phyloP scores from a whole-genome alignment of 2,888 invertebrate species.

The Orthonevra nobilis region DNA sequence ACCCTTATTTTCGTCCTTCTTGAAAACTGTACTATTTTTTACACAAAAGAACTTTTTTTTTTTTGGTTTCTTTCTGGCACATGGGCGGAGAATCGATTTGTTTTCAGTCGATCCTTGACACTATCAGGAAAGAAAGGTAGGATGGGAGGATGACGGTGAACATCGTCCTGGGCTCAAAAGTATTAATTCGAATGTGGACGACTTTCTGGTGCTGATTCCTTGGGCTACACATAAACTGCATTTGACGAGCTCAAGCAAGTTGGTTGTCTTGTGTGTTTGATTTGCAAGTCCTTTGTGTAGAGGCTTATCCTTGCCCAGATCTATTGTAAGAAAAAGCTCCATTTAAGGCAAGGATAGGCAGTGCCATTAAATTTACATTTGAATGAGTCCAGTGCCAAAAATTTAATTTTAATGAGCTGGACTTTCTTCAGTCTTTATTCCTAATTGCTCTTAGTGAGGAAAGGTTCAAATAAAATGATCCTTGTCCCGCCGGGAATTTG shows the following conservation, averaged over 20 bases:
- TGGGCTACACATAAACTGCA: too few species aligned
- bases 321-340: too few species aligned
- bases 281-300: constrained; percentile 23
- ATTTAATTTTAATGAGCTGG: constrained; percentile 13
- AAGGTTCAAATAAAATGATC: constrained; percentile 58
- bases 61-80: background rate
- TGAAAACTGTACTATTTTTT: constrained; percentile 19
- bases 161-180: too few species aligned
- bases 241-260: too few species aligned
- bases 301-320: too few species aligned
- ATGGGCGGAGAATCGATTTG: constrained; percentile 15
- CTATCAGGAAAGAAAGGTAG: background rate
- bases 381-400: constrained; percentile 9
- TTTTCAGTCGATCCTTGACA: constrained; percentile 2
- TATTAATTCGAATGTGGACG: constrained; percentile 16
- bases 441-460: too few species aligned
- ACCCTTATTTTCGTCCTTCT: too few species aligned
- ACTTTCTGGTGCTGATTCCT: constrained; percentile 10
- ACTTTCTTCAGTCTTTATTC: too few species aligned
- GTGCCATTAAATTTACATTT: constrained; percentile 49
- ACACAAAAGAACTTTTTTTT: background rate
- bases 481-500: constrained; percentile 23
- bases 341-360: too few species aligned
- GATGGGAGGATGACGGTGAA: too few species aligned
- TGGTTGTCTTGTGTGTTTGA: too few species aligned